Evolutionary conservation across 2,888 invertebrate species (phyloP).

Genomic region (Orchestes rusci): DNA sequence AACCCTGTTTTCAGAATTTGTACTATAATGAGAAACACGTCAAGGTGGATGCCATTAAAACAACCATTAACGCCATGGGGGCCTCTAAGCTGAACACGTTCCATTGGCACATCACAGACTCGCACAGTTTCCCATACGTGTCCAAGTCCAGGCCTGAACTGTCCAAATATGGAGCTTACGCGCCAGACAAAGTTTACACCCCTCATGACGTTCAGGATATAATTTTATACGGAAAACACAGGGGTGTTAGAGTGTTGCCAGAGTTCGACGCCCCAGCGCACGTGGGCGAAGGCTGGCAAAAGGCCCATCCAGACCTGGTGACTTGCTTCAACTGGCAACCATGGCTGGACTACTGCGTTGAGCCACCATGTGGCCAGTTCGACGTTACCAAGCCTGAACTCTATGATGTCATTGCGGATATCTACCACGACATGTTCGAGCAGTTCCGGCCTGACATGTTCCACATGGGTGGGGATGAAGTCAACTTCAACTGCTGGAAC

Average conservation of each 20-base stretch:
- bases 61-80: constrained; percentile 83
- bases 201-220: constrained; percentile 27
- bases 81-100: constrained; percentile 86
- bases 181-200: constrained; percentile 60
- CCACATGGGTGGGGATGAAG: constrained; percentile 88
- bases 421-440: constrained; percentile 69
- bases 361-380: constrained; percentile 80
- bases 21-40: no score
- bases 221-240: constrained; percentile 27
- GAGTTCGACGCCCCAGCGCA: constrained; percentile 92
- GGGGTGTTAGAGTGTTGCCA: constrained; percentile 82
- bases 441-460: constrained; percentile 68
- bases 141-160: constrained; percentile 65
- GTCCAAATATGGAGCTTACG: constrained; percentile 70
- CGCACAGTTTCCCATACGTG: constrained; percentile 88
- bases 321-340: constrained; percentile 69
- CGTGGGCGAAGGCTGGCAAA: constrained; percentile 83
- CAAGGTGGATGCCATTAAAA: constrained; percentile 57
- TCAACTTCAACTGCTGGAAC: constrained; percentile 66
- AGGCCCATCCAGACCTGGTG: constrained; percentile 56
- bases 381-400: constrained; percentile 65
- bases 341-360: constrained; percentile 65
- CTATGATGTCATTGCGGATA: constrained; percentile 60
- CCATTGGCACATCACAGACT: constrained; percentile 93
- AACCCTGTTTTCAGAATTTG: constrained; percentile 2